A percentile compares a stretch with the other conserved stretches of the same genome.
Evolutionary conservation across 2,113 vertebrate genomes (phyloP).

Genomic region (Hemiscyllium ocellatum): DNA sequence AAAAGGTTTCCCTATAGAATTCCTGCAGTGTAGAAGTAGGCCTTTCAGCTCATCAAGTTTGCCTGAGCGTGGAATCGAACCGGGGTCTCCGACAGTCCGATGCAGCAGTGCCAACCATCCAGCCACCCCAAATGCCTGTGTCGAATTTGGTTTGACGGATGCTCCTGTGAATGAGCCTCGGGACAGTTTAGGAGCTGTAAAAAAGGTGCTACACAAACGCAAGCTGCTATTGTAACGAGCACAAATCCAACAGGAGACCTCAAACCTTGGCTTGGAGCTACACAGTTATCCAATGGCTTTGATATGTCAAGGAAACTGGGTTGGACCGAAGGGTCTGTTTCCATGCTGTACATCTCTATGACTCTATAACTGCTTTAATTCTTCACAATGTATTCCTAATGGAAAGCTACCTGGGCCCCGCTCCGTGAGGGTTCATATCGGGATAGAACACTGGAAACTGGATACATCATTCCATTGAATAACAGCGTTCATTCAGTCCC

Average conservation of each 20-base stretch:
- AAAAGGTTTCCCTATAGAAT: too few species aligned
- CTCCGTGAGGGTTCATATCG: background rate
- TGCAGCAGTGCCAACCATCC: too few species aligned
- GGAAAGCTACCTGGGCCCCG: too few species aligned
- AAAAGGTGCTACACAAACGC: background rate
- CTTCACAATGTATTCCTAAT: too few species aligned
- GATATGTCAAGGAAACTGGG: too few species aligned
- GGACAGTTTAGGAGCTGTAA: background rate
- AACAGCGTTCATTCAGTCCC: background rate
- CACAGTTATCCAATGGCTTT: background rate
- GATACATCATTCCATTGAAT: background rate
- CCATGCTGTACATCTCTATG: too few species aligned
- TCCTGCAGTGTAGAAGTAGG: too few species aligned
- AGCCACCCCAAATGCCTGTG: background rate
- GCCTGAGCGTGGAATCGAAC: too few species aligned
- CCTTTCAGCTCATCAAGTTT: too few species aligned
- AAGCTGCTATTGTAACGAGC: background rate
- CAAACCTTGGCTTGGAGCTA: background rate
- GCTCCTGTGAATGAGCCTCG: background rate
- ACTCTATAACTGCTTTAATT: too few species aligned
- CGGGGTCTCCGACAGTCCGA: too few species aligned
- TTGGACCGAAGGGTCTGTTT: too few species aligned
- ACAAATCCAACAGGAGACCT: background rate
- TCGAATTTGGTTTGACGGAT: background rate
- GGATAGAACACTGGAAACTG: background rate